Evolutionary conservation across 1,140 invertebrate genomes (phyloP).

Genomic region (Stenopsyche tienmushanensis): DNA sequence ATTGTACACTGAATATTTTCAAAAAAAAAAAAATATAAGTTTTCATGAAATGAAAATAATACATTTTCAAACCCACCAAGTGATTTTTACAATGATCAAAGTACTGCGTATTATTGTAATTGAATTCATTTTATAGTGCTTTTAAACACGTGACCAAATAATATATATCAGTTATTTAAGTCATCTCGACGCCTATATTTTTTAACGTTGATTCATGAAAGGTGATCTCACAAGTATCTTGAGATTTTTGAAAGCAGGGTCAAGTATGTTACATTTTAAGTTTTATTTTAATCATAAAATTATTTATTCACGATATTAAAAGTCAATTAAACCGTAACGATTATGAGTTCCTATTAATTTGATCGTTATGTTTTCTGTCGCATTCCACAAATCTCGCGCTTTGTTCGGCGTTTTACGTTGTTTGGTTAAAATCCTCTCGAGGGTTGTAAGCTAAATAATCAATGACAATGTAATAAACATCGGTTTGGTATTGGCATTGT

Average conservation of each 20-base stretch:
- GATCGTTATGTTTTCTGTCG: too few species aligned
- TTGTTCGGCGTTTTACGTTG: too few species aligned
- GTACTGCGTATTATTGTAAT: constrained; percentile 11
- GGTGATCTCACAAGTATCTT: not conserved
- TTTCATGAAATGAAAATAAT: not conserved
- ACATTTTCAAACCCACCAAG: not conserved
- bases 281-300: not conserved
- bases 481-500: too few species aligned
- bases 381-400: too few species aligned
- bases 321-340: not conserved
- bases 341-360: not conserved
- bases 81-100: not conserved
- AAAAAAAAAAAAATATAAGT: constrained; percentile 4
- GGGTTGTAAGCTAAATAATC: too few species aligned
- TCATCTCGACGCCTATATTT: not conserved
- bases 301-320: not conserved
- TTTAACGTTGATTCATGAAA: not conserved
- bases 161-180: constrained; percentile 6
- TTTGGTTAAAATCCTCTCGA: too few species aligned
- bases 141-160: constrained; percentile 16
- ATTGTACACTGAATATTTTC: not conserved
- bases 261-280: not conserved
- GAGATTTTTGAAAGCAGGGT: not conserved
- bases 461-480: too few species aligned
- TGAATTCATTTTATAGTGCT: constrained; percentile 17